Evolutionary conservation across 2,888 invertebrate genomes (phyloP), one percentile per base, ranked within the genome.

Genomic region (Noctua comes): DNA sequence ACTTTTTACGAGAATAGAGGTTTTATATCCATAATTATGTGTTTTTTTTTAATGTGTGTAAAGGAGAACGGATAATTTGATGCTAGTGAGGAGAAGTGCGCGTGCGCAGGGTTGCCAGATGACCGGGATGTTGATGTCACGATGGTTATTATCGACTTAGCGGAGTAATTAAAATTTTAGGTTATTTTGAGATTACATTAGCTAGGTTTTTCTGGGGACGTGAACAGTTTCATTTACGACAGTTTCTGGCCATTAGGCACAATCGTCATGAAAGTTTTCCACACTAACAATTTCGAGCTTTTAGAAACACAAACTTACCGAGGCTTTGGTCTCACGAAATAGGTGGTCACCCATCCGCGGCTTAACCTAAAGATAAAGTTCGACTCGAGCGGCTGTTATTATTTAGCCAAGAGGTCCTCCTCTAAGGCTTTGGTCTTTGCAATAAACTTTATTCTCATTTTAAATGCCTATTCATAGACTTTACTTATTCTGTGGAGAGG

Each of bases 21-120:
- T 96, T 96, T 96, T 95, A 96, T 96, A 96, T 93, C 92, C 95
- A 95, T 96, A 96, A 96, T 96, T 95, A 96, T 92, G 92, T 93
- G 93, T 92, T 93, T 91, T 91, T 92, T 95, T 94, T 92, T 81
- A 64, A 94, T 92, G 93, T 90, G 90, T 89, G 91, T 91, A 92
- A 94, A 94, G 89, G 93, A 90, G 93, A 93, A 93, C 94, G 91
- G 91, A 92, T 92, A 94, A 94, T 94, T 94, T 92, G 92, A 93
- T 92, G 92, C 88, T 88, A 85, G 91, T 90, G 89, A 89, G 88
- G 89, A 89, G 88, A 89, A 93, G 93, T 93, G 90, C 83, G 88
- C 90, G 73, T 73, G 77, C 51, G 16, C 76, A 89, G 88, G 90
- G 88, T 76, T 89, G 88, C 86, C 88, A 86, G 84, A 81, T 80